A percentile compares a stretch with the other conserved stretches of the same genome.
phyloP scores from a whole-genome alignment of 2,797 vertebrate genomes.

The Liasis olivaceus region DNA sequence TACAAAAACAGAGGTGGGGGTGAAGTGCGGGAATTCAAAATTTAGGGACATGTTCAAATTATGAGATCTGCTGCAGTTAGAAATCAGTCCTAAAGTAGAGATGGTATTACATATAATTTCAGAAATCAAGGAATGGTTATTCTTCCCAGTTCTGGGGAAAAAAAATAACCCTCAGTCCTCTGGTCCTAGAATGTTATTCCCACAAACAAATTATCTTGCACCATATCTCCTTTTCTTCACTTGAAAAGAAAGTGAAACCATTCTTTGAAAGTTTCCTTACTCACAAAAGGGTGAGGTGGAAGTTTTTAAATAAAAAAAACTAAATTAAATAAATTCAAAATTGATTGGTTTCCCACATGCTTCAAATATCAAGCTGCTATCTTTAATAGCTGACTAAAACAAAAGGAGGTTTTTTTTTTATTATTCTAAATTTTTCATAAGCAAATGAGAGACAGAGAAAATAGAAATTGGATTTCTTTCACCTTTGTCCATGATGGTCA shows the following conservation, averaged over 20 bases:
- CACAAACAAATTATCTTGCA: neutral
- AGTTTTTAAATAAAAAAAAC: neutral
- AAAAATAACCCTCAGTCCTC: too few relatives aligned
- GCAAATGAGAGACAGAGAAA: neutral
- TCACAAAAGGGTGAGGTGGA: neutral
- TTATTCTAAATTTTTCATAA: neutral
- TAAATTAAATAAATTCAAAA: neutral
- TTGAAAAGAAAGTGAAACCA: neutral
- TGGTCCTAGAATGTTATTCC: neutral
- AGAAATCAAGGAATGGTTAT: too few relatives aligned
- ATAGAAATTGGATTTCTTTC: conserved; percentile 5
- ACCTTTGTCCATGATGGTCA: conserved; percentile 8
- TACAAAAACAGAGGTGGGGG: too few relatives aligned
- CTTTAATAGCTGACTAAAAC: neutral
- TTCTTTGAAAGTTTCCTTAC: neutral
- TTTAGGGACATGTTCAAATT: too few relatives aligned
- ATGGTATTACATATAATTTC: too few relatives aligned
- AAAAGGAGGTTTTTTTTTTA: neutral
- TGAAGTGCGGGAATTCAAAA: too few relatives aligned
- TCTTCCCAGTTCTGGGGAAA: too few relatives aligned
- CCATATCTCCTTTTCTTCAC: neutral
- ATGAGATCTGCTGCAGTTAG: too few relatives aligned
- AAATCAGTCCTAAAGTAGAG: too few relatives aligned
- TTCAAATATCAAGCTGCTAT: neutral
- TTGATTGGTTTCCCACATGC: neutral